These are phyloP conservation scores for Pyrocephalus nanus DNA, from an alignment of 2,797 vertebrate species.

Conservation along the genomic window DNA sequence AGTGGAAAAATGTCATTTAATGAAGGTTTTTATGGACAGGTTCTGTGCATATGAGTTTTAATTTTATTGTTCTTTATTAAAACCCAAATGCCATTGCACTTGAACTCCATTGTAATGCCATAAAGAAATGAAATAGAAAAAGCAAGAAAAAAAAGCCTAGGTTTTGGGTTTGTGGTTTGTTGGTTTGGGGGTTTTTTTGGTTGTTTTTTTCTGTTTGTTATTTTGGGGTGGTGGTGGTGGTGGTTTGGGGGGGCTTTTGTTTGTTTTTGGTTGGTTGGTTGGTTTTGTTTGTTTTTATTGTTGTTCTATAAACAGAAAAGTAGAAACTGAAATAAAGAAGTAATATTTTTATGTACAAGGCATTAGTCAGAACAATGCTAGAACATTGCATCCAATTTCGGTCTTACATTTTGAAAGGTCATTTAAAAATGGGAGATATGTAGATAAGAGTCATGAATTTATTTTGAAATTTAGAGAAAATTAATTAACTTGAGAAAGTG, in stretches of 20 bases:
- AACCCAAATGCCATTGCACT: background rate
- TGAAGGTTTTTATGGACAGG: background rate
- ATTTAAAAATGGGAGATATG: background rate
- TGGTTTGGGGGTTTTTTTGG: background rate
- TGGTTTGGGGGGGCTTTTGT: too few species aligned
- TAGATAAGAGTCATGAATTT: background rate
- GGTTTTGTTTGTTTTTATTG: background rate
- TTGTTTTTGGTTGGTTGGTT: background rate
- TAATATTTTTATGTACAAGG: background rate
- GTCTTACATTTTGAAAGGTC: background rate
- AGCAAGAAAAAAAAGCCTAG: rapidly evolving
- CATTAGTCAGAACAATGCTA: background rate
- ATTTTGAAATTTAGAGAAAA: background rate
- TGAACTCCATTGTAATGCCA: background rate
- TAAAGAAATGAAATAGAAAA: background rate
- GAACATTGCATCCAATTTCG: background rate
- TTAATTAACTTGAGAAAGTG: background rate
- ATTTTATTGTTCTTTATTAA: background rate
- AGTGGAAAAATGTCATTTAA: background rate
- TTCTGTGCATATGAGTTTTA: background rate
- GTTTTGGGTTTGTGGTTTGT: background rate
- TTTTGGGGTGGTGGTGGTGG: background rate
- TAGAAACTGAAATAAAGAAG: background rate
- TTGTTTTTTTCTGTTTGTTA: background rate
- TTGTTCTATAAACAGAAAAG: background rate